phyloP scores from a whole-genome alignment of 2,113 vertebrate genomes.

The Urocolius indicus region DNA sequence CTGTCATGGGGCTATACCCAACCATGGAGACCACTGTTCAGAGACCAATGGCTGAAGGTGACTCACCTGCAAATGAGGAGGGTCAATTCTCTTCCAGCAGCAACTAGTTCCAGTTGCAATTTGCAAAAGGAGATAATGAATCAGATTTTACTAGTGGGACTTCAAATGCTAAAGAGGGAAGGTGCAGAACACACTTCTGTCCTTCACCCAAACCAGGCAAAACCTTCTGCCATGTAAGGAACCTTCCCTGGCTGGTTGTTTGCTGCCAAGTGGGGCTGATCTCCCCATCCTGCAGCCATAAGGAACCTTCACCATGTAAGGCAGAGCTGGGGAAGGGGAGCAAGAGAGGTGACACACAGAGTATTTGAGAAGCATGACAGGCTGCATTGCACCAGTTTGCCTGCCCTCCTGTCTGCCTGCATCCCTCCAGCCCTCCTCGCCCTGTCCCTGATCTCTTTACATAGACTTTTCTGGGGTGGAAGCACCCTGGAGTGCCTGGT shows the following conservation, averaged over 20 bases:
- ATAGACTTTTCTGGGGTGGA: neutral
- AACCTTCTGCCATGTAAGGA: rapidly evolving
- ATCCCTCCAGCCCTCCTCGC: neutral
- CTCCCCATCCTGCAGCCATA: neutral
- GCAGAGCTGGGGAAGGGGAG: neutral
- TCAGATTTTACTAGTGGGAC: neutral
- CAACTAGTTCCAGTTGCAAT: neutral
- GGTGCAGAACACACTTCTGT: rapidly evolving
- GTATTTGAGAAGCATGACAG: neutral
- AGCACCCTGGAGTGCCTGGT: neutral
- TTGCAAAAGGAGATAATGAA: neutral
- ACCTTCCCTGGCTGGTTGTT: too few species aligned
- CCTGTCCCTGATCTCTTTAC: neutral
- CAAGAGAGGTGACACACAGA: neutral
- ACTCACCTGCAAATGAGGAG: neutral
- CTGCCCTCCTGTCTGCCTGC: neutral
- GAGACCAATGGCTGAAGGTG: neutral
- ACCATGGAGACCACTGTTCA: neutral
- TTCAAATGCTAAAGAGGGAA: neutral
- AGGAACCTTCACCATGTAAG: neutral
- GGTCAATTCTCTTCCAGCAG: neutral
- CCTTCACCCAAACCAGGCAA: neutral
- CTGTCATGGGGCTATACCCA: neutral
- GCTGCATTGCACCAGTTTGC: neutral
- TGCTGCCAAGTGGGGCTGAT: neutral